Conservation (phyloP, 2,797 vertebrate species). For the Protosalanx chinensis region DNA sequence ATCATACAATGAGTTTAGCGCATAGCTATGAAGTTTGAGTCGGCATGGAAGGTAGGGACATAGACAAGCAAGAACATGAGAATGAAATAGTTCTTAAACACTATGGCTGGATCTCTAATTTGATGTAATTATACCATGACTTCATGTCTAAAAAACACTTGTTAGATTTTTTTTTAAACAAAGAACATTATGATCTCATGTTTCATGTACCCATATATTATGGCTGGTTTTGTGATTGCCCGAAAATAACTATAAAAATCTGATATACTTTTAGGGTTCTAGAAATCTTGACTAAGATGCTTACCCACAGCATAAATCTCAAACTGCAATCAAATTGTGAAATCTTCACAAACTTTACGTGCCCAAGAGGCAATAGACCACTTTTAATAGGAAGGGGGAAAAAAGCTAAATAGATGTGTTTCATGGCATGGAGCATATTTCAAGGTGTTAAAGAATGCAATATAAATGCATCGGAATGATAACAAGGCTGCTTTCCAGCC, state of each 20-base stretch:
- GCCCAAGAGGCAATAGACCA: too few species aligned
- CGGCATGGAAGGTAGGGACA: slow-evolving; percentile 53
- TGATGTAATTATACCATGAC: slow-evolving; percentile 71
- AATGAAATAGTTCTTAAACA: slow-evolving; percentile 51
- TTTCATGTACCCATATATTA: slow-evolving; percentile 57
- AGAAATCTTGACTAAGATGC: slow-evolving; percentile 17
- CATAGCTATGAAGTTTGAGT: slow-evolving; percentile 40
- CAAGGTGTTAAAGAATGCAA: neutral
- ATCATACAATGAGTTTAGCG: slow-evolving; percentile 24
- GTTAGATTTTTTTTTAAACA: slow-evolving; percentile 43
- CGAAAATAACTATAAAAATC: slow-evolving; percentile 49
- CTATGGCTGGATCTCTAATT: slow-evolving; percentile 66
- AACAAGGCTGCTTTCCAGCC: slow-evolving; percentile 4
- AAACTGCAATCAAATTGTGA: slow-evolving; percentile 12
- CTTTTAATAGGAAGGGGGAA: too few species aligned
- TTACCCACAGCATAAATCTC: slow-evolving; percentile 15
- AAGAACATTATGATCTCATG: slow-evolving; percentile 66
- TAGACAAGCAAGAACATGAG: slow-evolving; percentile 55
- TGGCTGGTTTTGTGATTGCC: slow-evolving; percentile 46
- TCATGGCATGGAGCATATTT: neutral
- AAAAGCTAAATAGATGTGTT: neutral
- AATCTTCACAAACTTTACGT: too few species aligned
- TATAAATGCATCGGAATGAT: neutral
- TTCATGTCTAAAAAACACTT: slow-evolving; percentile 59
- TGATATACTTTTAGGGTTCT: slow-evolving; percentile 35